phyloP scores from a whole-genome alignment of 2,888 invertebrate species.

The Crepidodera aurea region DNA sequence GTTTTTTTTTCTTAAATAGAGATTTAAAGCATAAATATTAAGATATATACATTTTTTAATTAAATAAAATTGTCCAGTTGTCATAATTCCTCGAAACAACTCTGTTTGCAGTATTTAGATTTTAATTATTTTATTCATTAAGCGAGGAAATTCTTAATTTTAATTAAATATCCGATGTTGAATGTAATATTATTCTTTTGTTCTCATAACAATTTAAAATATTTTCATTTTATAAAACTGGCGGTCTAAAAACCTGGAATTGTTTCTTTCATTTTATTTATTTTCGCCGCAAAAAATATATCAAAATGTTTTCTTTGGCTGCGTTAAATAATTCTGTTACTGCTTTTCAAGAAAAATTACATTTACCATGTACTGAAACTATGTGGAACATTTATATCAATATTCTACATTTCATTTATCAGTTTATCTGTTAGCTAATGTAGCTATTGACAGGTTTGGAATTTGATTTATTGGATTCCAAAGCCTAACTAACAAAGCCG shows the following conservation, averaged over 20 bases:
- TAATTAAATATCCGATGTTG: conserved; percentile 5
- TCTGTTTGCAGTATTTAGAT: neutral
- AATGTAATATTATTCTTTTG: neutral
- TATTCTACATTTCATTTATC: neutral
- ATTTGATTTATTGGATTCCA: too few species aligned
- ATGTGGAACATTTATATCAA: neutral
- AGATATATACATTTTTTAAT: too few species aligned
- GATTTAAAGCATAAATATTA: too few species aligned
- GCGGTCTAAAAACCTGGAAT: neutral
- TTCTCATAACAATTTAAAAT: conserved; percentile 3
- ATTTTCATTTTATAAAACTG: neutral
- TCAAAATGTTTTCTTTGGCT: neutral
- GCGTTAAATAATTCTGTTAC: too few species aligned
- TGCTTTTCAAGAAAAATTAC: too few species aligned
- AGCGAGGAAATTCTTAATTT: neutral
- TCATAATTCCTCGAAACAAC: too few species aligned
- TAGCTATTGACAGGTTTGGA: too few species aligned
- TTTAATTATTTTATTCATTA: conserved; percentile 3
- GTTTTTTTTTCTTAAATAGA: too few species aligned
- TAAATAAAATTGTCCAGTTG: too few species aligned
- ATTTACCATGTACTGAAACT: too few species aligned
- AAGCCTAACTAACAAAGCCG: too few species aligned
- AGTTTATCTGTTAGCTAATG: neutral
- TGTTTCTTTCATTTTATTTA: neutral
- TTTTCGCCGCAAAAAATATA: neutral